Percentiles rank a stretch among this genome's conserved stretches.
Evolutionary conservation across 2,888 invertebrate genomes (phyloP).

Genomic region (Brenthis ino): DNA sequence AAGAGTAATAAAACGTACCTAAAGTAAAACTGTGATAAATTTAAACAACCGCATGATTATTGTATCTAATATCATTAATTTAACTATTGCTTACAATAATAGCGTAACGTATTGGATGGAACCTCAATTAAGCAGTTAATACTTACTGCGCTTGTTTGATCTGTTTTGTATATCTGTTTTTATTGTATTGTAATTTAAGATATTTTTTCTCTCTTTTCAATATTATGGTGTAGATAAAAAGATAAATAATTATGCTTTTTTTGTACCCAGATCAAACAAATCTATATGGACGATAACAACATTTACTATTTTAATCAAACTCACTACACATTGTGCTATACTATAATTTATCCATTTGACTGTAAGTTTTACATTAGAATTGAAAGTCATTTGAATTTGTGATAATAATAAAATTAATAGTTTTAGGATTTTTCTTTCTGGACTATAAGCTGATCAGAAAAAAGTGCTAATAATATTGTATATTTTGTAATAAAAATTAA

Average conservation of each 20-base stretch:
- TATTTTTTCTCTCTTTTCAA: too few species aligned
- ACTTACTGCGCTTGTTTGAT: slow-evolving; percentile 30
- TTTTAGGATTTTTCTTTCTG: too few species aligned
- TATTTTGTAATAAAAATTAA: too few species aligned
- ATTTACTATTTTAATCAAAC: too few species aligned
- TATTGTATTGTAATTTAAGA: slow-evolving; percentile 1
- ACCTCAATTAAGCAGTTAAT: slow-evolving; percentile 38
- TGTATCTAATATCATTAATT: slow-evolving; percentile 22
- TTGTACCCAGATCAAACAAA: background rate
- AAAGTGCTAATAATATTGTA: too few species aligned
- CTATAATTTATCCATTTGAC: too few species aligned
- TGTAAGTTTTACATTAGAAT: too few species aligned
- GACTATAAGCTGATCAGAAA: too few species aligned
- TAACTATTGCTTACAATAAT: slow-evolving; percentile 36
- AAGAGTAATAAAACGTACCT: slow-evolving; percentile 4
- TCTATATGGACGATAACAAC: background rate
- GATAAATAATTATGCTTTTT: background rate
- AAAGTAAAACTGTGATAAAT: slow-evolving; percentile 13
- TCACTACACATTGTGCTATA: too few species aligned
- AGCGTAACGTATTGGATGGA: slow-evolving; percentile 35
- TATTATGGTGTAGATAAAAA: background rate
- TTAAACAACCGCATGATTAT: slow-evolving; percentile 17
- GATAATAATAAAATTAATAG: too few species aligned
- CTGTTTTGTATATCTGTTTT: background rate
- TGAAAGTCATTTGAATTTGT: too few species aligned